These are phyloP conservation scores for zebrafish (Danio rerio) DNA, from an alignment of 2,113 vertebrate genomes.

Conservation along the genomic window DNA sequence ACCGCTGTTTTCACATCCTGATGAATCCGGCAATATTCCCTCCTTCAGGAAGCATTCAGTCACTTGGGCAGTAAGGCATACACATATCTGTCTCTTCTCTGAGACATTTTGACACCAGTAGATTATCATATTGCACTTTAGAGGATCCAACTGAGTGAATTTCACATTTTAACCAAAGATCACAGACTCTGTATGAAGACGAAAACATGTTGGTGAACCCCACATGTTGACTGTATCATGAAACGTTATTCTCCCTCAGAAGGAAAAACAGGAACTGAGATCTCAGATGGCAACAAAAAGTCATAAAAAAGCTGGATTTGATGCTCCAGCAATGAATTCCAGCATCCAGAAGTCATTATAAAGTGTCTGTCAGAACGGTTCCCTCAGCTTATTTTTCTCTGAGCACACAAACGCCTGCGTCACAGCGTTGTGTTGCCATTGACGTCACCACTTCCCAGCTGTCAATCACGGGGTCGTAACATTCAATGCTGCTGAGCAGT, in stretches of 20 bases:
- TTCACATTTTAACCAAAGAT: constrained; percentile 65
- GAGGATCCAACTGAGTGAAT: constrained; percentile 71
- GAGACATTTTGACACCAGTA: constrained; percentile 65
- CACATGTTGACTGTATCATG: constrained; percentile 55
- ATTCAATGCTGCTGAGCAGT: constrained; percentile 96
- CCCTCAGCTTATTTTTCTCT: constrained; percentile 88
- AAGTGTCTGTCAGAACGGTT: neutral
- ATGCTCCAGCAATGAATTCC: neutral
- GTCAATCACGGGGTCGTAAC: constrained; percentile 97
- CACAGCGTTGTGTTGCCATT: constrained; percentile 97
- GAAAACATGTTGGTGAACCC: constrained; percentile 53
- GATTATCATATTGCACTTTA: constrained; percentile 79
- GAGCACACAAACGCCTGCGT: constrained; percentile 95
- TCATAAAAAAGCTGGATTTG: constrained; percentile 14
- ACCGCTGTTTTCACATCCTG: constrained; percentile 22
- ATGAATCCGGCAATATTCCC: constrained; percentile 11
- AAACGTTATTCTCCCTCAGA: constrained; percentile 51
- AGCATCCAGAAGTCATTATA: neutral
- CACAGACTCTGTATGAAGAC: constrained; percentile 66
- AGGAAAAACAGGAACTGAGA: constrained; percentile 12
- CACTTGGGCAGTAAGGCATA: constrained; percentile 72
- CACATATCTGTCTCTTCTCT: constrained; percentile 43
- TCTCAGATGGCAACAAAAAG: constrained; percentile 41
- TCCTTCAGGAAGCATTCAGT: constrained; percentile 53
- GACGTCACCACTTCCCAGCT: constrained; percentile 98